Base-by-base conservation (phyloP, 2,797 vertebrate genomes). In the Poecilia wingei region DNA sequence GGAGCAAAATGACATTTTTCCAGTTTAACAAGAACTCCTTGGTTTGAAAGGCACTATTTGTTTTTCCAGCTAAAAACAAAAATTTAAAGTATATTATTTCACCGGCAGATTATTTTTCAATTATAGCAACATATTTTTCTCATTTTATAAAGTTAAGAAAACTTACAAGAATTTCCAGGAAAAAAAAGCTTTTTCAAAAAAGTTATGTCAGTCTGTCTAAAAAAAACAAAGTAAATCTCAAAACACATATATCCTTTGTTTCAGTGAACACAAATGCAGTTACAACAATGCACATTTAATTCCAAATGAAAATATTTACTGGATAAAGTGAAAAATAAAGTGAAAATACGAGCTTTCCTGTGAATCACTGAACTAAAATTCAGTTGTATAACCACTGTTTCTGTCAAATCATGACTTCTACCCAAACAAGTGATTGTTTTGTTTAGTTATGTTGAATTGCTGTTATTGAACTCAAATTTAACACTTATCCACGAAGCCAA, bases 1-100 rank as follows among this genome's bases (percentile, higher is more conserved):
- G 45, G 74, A 69, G 70, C 81, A 69, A 85, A 39, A 83, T 4
- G 4, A 36, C 2, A 18, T 36, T 16, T 61, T 36, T 31, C 31
- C 57, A 59, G n/a, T 59, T 59, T 31, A 18, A 64, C 6, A 6
- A 36, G 36, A 61, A 45, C 7, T 9, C 2, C 73, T 61, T 59
- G 7, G 6, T 36, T 43, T 14, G 20, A 55, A 14, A 59, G 36
- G 16, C 10, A 57, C 4, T 61, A 16, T 61, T 33, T 31, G 59
- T 18, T 61, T 61, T 61, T 18, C 57, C 28, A 57, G 57, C n/a
- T 31, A 49, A 20, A 49, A 20, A 49, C 5, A 0, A 7, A 51
- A 51, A 51, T 20, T 51, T 20, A 51, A 51, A 18, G 47, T 20
- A 7, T 6, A 49, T 49, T 0, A 18, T 49, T 49, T 7, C 47